Percentiles rank a stretch among this genome's conserved stretches.
These are phyloP conservation scores for Phyllostomus hastatus DNA, from an alignment of 2,113 vertebrate species.

Conservation along the genomic window DNA sequence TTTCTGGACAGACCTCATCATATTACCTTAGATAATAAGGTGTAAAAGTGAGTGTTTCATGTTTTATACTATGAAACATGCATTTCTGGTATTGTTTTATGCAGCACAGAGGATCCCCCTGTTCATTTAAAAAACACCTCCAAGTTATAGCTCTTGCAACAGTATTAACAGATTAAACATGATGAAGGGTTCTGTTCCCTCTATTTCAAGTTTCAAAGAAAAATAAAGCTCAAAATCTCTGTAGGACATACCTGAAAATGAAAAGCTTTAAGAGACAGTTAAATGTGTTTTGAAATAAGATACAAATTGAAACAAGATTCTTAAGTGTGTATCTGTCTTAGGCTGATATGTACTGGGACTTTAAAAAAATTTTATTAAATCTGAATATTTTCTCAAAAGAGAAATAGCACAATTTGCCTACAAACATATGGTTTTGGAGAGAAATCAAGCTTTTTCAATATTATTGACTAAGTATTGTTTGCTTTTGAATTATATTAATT, in stretches of 20 bases:
- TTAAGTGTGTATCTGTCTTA: background rate
- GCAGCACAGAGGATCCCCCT: constrained; percentile 51
- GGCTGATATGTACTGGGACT: background rate
- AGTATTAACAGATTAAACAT: constrained; percentile 68
- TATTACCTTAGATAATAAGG: constrained; percentile 62
- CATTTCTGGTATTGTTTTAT: constrained; percentile 42
- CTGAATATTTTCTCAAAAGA: constrained; percentile 26
- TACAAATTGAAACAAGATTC: constrained; percentile 36
- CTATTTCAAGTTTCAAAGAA: constrained; percentile 64
- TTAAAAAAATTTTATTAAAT: constrained; percentile 44
- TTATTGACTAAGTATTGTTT: constrained; percentile 14
- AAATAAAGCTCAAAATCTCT: constrained; percentile 64
- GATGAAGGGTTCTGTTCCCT: constrained; percentile 48
- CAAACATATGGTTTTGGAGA: background rate
- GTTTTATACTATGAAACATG: constrained; percentile 65
- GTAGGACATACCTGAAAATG: constrained; percentile 39
- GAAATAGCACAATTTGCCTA: background rate
- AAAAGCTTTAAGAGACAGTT: constrained; percentile 53
- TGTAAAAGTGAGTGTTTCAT: constrained; percentile 64
- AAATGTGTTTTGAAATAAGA: constrained; percentile 34
- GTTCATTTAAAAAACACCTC: constrained; percentile 52
- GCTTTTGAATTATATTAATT: constrained; percentile 20
- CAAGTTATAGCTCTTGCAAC: constrained; percentile 68
- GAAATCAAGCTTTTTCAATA: background rate
- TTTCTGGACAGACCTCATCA: background rate